These are phyloP conservation scores for Siphonodentalium dalli DNA, from an alignment of 2,888 invertebrate species.

Conservation along the genomic window DNA sequence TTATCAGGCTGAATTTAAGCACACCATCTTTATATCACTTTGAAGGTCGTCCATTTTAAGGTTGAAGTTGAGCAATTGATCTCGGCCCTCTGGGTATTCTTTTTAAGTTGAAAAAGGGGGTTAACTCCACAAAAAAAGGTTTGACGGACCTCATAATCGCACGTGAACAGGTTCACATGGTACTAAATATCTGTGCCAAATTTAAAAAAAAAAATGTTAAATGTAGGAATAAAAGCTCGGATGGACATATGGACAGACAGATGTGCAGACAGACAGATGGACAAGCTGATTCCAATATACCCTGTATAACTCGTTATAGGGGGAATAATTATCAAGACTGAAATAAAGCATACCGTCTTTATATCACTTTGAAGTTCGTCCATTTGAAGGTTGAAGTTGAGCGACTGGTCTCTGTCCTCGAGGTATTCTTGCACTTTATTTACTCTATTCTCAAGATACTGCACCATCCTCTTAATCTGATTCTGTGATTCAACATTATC, in stretches of 20 bases:
- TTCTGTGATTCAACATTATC: conserved; percentile 56
- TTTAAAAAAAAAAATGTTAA: no score
- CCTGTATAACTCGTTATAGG: neutral
- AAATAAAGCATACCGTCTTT: conserved; percentile 45
- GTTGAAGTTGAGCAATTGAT: conserved; percentile 38
- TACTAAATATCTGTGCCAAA: no score
- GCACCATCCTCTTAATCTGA: conserved; percentile 53
- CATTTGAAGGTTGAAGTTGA: conserved; percentile 43
- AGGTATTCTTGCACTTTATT: conserved; percentile 51
- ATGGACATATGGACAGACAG: neutral
- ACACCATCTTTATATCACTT: conserved; percentile 45
- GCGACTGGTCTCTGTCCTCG: conserved; percentile 39
- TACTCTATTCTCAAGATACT: conserved; percentile 53
- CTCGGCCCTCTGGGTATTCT: conserved; percentile 44
- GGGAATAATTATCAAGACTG: conserved; percentile 53
- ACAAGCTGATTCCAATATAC: neutral
- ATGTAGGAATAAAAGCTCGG: no score
- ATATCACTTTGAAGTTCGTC: conserved; percentile 46
- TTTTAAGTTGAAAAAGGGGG: no score
- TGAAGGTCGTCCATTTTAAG: conserved; percentile 47
- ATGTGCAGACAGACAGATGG: neutral
- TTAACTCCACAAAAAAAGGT: no score
- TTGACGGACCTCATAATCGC: no score
- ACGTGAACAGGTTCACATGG: no score
- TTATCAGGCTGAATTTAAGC: no score